phyloP scores from a whole-genome alignment of 92 coral and sea anemone species.

The Epizoanthus scotinus region DNA sequence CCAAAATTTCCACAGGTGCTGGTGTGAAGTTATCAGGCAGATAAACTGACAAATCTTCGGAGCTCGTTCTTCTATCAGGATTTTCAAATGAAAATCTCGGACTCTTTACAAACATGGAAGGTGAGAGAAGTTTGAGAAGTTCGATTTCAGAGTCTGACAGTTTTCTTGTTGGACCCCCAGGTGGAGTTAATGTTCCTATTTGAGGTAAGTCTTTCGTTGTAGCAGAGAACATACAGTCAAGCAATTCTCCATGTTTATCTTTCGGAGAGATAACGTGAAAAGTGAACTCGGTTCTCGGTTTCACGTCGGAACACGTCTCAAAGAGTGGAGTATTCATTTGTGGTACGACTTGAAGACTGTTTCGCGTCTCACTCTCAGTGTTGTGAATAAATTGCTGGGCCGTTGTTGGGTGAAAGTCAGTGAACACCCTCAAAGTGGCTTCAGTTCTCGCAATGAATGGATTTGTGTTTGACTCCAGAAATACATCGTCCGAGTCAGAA shows the following conservation, averaged over 20 bases:
- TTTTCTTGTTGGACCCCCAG: not conserved
- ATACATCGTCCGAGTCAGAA: constrained; percentile 11
- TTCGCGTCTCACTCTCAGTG: not conserved
- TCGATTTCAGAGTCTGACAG: constrained; percentile 39
- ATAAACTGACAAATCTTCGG: constrained; percentile 67
- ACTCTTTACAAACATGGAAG: constrained; percentile 27
- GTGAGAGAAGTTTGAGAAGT: constrained; percentile 13
- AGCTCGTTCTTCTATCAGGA: constrained; percentile 37
- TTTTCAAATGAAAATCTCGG: constrained; percentile 17
- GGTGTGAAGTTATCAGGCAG: constrained; percentile 69
- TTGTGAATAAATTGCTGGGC: not conserved
- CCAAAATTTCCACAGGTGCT: constrained; percentile 56
- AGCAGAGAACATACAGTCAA: constrained; percentile 24
- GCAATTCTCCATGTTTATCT: constrained; percentile 5
- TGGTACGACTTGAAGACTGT: constrained; percentile 36
- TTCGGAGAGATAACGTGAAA: constrained; percentile 26
- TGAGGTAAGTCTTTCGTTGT: not conserved
- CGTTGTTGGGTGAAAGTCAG: not conserved
- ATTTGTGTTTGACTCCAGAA: constrained; percentile 6
- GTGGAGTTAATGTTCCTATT: not conserved
- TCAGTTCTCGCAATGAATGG: constrained; percentile 6
- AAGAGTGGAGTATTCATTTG: not conserved
- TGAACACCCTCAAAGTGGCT: not conserved
- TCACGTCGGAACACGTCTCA: not conserved
- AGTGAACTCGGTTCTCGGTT: constrained; percentile 6